phyloP scores from a whole-genome alignment of 2,888 invertebrate genomes.

The Choreutis nemorana region DNA sequence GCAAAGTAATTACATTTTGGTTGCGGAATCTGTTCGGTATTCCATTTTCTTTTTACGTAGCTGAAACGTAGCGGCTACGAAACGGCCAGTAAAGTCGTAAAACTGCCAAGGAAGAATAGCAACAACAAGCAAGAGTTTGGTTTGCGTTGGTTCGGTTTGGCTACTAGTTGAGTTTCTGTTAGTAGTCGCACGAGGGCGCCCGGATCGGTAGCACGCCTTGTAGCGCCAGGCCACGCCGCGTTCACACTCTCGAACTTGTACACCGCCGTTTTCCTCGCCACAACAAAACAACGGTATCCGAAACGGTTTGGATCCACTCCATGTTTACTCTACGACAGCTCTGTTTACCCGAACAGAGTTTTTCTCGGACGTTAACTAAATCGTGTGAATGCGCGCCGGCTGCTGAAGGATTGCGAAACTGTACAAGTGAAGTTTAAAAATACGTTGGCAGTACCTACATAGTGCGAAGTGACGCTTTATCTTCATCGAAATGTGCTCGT shows the following conservation, averaged over 20 bases:
- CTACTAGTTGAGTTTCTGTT: too few species aligned
- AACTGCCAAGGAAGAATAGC: too few species aligned
- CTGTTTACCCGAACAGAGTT: conserved; percentile 36
- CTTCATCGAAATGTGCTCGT: conserved; percentile 56
- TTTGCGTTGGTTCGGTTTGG: too few species aligned
- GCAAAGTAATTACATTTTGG: too few species aligned
- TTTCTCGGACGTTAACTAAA: conserved; percentile 35
- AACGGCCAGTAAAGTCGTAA: too few species aligned
- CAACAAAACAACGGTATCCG: conserved; percentile 30
- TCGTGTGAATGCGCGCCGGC: conserved; percentile 40
- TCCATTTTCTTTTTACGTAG: too few species aligned
- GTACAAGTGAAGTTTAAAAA: conserved; percentile 64
- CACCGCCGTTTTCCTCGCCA: conserved; percentile 16
- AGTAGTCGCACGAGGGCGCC: conserved; percentile 51
- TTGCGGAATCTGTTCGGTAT: too few species aligned
- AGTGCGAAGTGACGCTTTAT: conserved; percentile 48
- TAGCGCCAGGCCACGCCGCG: conserved; percentile 1
- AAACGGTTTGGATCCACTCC: conserved; percentile 20
- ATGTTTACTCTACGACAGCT: conserved; percentile 42
- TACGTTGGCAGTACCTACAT: conserved; percentile 61
- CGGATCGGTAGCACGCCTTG: conserved; percentile 37
- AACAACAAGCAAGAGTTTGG: too few species aligned
- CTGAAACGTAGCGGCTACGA: too few species aligned
- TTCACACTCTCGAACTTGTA: conserved; percentile 12
- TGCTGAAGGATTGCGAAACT: conserved; percentile 60